Evolutionary conservation across 2,888 invertebrate genomes (phyloP), one percentile per base, ranked within the genome.

Genomic region (Eupithecia subfuscata): DNA sequence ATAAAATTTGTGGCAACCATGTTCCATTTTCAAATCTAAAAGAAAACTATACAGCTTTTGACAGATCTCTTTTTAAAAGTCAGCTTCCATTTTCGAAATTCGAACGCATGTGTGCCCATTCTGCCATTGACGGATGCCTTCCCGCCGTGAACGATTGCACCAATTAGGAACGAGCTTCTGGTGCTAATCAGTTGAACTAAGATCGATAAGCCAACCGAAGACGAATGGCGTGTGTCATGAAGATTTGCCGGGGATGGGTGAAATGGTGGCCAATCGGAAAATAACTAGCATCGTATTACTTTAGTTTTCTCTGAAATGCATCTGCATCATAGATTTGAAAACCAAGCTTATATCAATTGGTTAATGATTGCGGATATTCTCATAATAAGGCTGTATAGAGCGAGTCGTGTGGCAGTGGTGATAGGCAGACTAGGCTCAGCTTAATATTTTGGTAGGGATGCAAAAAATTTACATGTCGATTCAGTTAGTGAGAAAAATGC

Each of bases 91-190:
- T 67, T 65, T 37, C 40, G 11, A 37, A 37, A 34, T 64, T 64
- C 30, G 34, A 67, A 69, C 68, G 69, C 67, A 76, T 73, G 71
- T 74, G 73, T 76, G 73, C 40, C 52, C 22, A 73, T 68, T 69
- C 72, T 75, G 75, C 77, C 77, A 77, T 73, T 77, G 77, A 77
- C 67, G 37, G 77, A 77, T 77, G 75, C 52, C 72, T 77, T 34
- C 40, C 64, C 71, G 70, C 45, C 72, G 82, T 86, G 86, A 87
- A 80, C 77, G 86, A 87, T 87, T 80, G 81, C 79, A 73, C 81
- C 84, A 86, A 86, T 87, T 87, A 87, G 81, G 75, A 78, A 75
- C 79, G 75, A 82, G 76, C 78, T 73, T 69, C 76, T 78, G 73
- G 69, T 79, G 75, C 78, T 80, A 82, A 84, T 87, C 84, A 87